Evolutionary conservation across 2,113 vertebrate genomes (phyloP), one percentile per base, ranked within the genome.

Genomic region (Formicarius rufipectus): DNA sequence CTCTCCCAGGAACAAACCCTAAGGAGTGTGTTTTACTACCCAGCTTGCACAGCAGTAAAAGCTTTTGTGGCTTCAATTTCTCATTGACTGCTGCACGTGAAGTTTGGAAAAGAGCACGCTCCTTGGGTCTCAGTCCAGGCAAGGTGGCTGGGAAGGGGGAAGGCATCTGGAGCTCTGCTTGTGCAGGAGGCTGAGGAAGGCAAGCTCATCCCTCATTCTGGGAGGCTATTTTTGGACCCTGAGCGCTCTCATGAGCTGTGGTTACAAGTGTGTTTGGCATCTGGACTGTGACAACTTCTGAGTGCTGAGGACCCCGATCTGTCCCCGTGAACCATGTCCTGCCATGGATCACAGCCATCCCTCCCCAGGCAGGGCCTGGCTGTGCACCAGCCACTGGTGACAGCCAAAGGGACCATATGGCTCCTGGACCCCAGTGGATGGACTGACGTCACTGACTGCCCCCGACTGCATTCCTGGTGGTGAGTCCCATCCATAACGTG

Each of bases 21-120:
- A 86, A 86, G 31, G 72, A 64, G 44, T 84, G 24, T 84, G 31
- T 52, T 90, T 93, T 81, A 94, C 62, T 86, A 35, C 35, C 58
- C 60, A 88, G 47, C 69, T 95, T 71, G 55, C 60, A 72, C 40
- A 63, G 72, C 0, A 81, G 40, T 71, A 87, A 81, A 88, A 90
- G 39, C 40, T 90, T 91, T 78, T 59, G n/a, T 52, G 63, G 56
- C 49, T 89, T 88, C 83, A 13, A 14, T 90, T 87, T 96, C 63
- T 81, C 74, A 47, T 7, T 42, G 60, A 84, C 37, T 68, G 76
- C 82, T 68, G 60, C 30, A 73, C 1, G 14, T 53, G 40, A 72
- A 81, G 31, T 40, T 19, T 90, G 56, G 64, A 74, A 90, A 77
- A 91, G 55, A 66, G n/a, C 1, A 2, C 0, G 0, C 2, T 79